These are phyloP conservation scores for Crocuta crocuta DNA, from an alignment of 2,113 vertebrate genomes.

Conservation along the genomic window DNA sequence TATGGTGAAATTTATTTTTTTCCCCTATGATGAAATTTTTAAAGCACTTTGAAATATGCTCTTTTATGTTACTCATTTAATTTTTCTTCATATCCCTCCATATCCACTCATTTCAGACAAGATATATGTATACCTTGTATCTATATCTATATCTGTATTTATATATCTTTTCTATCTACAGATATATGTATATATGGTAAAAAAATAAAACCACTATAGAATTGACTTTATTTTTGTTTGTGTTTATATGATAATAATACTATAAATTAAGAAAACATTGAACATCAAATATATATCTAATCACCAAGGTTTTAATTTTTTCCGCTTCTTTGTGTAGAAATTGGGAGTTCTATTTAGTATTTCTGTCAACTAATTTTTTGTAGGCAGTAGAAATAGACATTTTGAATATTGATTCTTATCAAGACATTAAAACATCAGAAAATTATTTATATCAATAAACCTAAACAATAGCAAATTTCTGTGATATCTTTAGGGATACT, in stretches of 20 bases:
- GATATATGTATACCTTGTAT: neutral
- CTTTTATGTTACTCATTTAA: neutral
- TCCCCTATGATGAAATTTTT: neutral
- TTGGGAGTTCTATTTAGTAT: neutral
- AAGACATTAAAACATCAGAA: neutral
- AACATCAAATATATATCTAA: neutral
- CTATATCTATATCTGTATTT: neutral
- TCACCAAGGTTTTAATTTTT: neutral
- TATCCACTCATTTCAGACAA: neutral
- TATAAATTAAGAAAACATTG: neutral
- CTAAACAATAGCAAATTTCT: neutral
- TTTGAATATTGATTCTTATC: neutral
- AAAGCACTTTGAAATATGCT: neutral
- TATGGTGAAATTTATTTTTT: neutral
- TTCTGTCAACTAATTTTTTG: neutral
- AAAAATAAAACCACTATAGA: neutral
- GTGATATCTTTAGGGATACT: neutral
- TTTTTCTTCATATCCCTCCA: neutral
- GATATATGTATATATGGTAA: neutral
- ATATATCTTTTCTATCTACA: neutral
- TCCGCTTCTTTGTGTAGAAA: neutral
- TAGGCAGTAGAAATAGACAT: neutral
- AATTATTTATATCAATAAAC: neutral
- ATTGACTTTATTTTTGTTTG: neutral
- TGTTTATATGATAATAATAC: neutral